Evolutionary conservation across 2,113 vertebrate genomes (phyloP).

Genomic region (Plotosus lineatus): DNA sequence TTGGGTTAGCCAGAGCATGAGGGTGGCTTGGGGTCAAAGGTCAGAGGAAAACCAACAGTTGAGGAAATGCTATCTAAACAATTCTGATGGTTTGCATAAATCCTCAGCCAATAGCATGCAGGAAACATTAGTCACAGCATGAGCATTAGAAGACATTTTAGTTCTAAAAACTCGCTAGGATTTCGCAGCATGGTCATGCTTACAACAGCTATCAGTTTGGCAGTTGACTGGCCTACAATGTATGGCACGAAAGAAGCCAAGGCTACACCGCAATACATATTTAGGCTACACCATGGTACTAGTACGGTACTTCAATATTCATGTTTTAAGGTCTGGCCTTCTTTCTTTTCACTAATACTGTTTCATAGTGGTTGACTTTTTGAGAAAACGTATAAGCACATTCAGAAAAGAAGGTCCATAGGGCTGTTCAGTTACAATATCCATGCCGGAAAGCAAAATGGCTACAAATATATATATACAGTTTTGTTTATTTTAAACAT

Average conservation of each 20-base stretch:
- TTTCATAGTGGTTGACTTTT: constrained; percentile 43
- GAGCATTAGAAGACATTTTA: constrained; percentile 4
- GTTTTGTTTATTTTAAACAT: constrained; percentile 65
- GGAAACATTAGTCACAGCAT: constrained; percentile 10
- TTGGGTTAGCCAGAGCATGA: constrained; percentile 32
- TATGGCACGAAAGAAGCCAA: constrained; percentile 29
- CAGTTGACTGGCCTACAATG: not conserved
- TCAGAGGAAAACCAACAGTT: constrained; percentile 15
- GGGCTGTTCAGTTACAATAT: constrained; percentile 52
- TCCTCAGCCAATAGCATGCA: constrained; percentile 26
- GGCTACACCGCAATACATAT: not conserved
- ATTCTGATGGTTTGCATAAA: constrained; percentile 26
- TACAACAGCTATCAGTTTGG: not conserved
- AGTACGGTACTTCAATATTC: constrained; percentile 3
- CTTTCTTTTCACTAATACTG: constrained; percentile 37
- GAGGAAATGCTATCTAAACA: not conserved
- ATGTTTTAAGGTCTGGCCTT: constrained; percentile 23
- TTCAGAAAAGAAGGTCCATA: constrained; percentile 46
- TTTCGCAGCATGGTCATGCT: constrained; percentile 30
- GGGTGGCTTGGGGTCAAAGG: constrained; percentile 9
- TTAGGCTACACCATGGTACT: constrained; percentile 19
- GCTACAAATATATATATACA: constrained; percentile 74
- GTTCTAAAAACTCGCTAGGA: not conserved
- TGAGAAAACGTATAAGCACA: constrained; percentile 32
- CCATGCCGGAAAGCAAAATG: constrained; percentile 71